These are phyloP conservation scores for Drosophila pseudotalamancana DNA, from an alignment of 2,888 invertebrate species.

Conservation along the genomic window DNA sequence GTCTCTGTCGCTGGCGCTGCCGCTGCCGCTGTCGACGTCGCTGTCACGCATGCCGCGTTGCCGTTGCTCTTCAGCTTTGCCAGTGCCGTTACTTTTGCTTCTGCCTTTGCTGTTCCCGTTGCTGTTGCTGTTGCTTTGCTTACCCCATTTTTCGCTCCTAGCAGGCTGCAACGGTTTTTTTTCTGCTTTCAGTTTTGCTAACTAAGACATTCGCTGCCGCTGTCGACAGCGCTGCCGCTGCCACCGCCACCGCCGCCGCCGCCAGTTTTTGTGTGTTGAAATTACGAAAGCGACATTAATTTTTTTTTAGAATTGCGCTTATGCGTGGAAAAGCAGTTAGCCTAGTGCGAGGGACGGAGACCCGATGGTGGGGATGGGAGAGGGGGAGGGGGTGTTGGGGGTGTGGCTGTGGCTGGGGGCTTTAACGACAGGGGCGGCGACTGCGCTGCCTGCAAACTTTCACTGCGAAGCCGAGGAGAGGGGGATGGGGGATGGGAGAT, in stretches of 20 bases:
- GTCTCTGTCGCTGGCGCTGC: conserved; percentile 17
- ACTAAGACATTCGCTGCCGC: conserved; percentile 55
- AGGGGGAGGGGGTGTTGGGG: background rate
- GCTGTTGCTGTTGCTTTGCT: conserved; percentile 18
- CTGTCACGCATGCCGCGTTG: conserved; percentile 11
- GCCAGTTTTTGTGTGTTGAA: conserved; percentile 63
- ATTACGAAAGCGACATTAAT: conserved; percentile 81
- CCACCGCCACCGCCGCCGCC: conserved; percentile 1
- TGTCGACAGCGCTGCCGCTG: conserved; percentile 21
- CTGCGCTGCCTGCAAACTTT: conserved; percentile 62
- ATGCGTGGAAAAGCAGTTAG: conserved; percentile 61
- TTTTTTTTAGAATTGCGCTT: conserved; percentile 81
- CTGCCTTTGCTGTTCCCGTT: background rate
- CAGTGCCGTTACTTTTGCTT: conserved; percentile 13
- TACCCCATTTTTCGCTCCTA: conserved; percentile 61
- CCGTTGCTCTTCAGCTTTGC: conserved; percentile 1
- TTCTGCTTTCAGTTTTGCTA: conserved; percentile 30
- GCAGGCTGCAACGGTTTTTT: conserved; percentile 48
- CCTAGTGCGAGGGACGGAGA: background rate
- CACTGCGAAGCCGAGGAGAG: conserved; percentile 13
- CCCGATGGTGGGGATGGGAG: background rate
- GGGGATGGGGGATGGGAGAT: background rate
- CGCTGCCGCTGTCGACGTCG: conserved; percentile 13
- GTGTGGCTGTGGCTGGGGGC: background rate
- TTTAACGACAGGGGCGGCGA: conserved; percentile 6